Evolutionary conservation across 2,113 vertebrate genomes (phyloP).

Genomic region (Reinhardtius hippoglossoides): DNA sequence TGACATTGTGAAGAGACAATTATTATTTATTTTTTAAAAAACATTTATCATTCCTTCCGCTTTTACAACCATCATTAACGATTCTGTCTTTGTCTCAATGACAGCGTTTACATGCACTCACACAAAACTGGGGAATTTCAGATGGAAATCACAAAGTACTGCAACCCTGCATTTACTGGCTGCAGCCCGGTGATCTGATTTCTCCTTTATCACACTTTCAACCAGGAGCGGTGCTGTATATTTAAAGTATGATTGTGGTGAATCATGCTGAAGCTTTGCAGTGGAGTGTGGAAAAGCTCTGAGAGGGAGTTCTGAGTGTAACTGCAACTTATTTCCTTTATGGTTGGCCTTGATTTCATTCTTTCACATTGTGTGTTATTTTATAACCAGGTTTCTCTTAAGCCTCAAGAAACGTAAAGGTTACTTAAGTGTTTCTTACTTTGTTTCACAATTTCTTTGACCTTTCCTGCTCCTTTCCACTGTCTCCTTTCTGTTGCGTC

Average conservation of each 20-base stretch:
- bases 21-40: background rate
- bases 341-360: conserved; percentile 7
- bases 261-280: background rate
- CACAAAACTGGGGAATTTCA: background rate
- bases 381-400: no score
- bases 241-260: background rate
- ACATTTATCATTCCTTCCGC: conserved; percentile 31
- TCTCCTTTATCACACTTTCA: background rate
- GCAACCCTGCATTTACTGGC: background rate
- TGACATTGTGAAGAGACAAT: background rate
- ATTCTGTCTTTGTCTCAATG: conserved; percentile 31
- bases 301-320: background rate
- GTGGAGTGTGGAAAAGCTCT: background rate
- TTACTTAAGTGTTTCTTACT: background rate
- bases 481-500: no score
- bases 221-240: background rate
- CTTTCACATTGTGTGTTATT: background rate
- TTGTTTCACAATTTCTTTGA: background rate
- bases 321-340: background rate
- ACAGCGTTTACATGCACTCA: conserved; percentile 6
- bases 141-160: background rate
- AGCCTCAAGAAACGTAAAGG: no score
- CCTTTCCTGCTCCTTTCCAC: no score
- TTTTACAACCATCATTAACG: conserved; percentile 39
- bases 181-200: background rate